Base-by-base conservation (phyloP, 2,888 invertebrate species). In the Pseudolycoriella hygida region DNA sequence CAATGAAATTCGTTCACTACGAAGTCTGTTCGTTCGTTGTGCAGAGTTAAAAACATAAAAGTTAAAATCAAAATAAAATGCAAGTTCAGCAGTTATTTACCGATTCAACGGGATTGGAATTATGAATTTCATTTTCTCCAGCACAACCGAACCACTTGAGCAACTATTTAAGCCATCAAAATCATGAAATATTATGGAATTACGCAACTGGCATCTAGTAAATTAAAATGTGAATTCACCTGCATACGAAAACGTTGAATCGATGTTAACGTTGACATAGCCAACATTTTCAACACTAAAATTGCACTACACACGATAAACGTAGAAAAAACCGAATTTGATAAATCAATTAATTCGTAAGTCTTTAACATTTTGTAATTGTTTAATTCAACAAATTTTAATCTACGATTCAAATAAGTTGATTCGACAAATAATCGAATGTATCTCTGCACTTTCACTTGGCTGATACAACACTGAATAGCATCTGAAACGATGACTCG, bases 221-320 rank as follows among this genome's bases (percentile, higher is more conserved):
- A 25, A 25, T 25, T 25, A 25, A 25, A 25, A 25, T 25, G 25
- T 6, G 25, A 40, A 32, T 17, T 3, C 2, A 60, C 60, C 54
- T 50, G 47, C 46, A 60, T 62, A 10, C 47, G 46, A 37, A 60
- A 53, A 20, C 62, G 49, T 38, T 54, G 54, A 17, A 53, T 50
- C 2, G 55, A 60, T 6, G 60, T 61, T 5, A 64, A 50, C 2
- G 53, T 25, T 2, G 54, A 49, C 58, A 62, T 59, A 4, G 51
- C 42, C 18, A 62, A 45, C 47, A 60, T 52, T 52, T 63, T 64
- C 11, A 58, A 45, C 2, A 54, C 53, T 41, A 64, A 49, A 19
- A 61, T 34, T 6, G 52, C 50, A 15, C 52, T 46, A 47, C 61
- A 60, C 46, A 60, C 56, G 2, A 55, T 44, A 48, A 56, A 60